Percentiles rank a stretch among this genome's conserved stretches.
These are phyloP conservation scores for Alviniconcha strummeri DNA, from an alignment of 2,888 invertebrate species.

Conservation along the genomic window DNA sequence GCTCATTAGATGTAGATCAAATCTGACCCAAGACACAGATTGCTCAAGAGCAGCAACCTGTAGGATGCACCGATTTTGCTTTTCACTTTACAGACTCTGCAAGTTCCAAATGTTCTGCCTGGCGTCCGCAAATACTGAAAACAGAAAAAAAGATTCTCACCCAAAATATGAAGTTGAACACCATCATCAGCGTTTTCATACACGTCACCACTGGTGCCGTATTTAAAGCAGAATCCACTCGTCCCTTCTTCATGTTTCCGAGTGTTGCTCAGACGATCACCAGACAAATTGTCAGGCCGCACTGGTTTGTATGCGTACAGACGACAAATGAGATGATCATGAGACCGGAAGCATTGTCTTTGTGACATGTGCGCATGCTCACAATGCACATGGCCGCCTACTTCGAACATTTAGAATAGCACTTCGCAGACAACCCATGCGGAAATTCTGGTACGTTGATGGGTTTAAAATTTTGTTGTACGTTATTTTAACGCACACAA, in stretches of 20 bases:
- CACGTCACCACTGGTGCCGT: constrained; percentile 82
- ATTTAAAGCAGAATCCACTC: constrained; percentile 55
- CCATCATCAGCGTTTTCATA: constrained; percentile 85
- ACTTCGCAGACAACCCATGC: neutral
- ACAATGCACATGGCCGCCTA: neutral
- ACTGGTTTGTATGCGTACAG: neutral
- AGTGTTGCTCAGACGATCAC: too few relatives aligned
- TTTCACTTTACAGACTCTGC: too few relatives aligned
- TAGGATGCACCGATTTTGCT: too few relatives aligned
- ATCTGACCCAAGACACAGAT: too few relatives aligned
- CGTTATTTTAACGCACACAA: too few relatives aligned
- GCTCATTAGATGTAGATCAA: too few relatives aligned
- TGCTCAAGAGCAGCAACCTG: too few relatives aligned
- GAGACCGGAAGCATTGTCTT: constrained; percentile 4
- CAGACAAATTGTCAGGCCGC: too few relatives aligned
- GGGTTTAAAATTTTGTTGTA: too few relatives aligned
- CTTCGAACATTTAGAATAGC: neutral
- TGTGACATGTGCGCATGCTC: constrained; percentile 19
- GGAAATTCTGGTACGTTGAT: too few relatives aligned
- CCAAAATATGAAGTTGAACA: constrained; percentile 88
- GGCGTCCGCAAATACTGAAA: too few relatives aligned
- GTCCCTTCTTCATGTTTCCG: constrained; percentile 48
- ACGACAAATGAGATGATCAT: constrained; percentile 33
- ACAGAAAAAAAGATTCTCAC: constrained; percentile 77
- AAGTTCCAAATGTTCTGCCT: neutral